Percentiles rank a stretch among this genome's conserved stretches.
Conservation (phyloP, 2,888 invertebrate genomes). For the Drosophila testacea region DNA sequence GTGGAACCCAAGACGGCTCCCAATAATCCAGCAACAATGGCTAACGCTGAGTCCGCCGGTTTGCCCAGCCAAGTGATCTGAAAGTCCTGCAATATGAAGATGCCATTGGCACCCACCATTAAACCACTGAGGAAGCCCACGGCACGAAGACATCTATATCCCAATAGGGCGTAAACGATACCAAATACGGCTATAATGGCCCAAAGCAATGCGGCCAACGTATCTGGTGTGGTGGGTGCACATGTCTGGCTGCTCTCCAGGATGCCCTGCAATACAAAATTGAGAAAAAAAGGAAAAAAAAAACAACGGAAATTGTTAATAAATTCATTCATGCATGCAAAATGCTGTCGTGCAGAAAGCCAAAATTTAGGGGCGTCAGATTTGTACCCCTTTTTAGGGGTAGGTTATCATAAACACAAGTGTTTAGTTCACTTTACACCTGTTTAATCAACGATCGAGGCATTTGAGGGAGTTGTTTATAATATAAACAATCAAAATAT, state of each 20-base stretch:
- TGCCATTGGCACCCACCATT: slow-evolving; percentile 92
- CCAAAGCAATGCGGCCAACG: slow-evolving; percentile 84
- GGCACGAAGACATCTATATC: slow-evolving; percentile 95
- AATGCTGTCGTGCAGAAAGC: slow-evolving; percentile 2
- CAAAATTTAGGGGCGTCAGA: background rate
- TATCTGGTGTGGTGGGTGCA: slow-evolving; percentile 83
- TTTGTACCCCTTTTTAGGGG: background rate
- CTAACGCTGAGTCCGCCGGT: slow-evolving; percentile 85
- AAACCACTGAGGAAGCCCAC: slow-evolving; percentile 95
- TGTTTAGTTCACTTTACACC: background rate
- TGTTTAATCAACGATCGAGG: background rate
- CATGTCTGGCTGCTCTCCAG: slow-evolving; percentile 84
- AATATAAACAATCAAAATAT: background rate
- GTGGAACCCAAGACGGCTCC: slow-evolving; percentile 85
- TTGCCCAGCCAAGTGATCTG: slow-evolving; percentile 90
- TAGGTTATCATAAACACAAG: background rate
- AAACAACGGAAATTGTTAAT: slow-evolving; percentile 26
- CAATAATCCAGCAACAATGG: slow-evolving; percentile 84
- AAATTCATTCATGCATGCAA: slow-evolving; percentile 20
- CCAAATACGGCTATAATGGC: slow-evolving; percentile 88
- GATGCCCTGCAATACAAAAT: slow-evolving; percentile 78
- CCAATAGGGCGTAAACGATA: slow-evolving; percentile 93
- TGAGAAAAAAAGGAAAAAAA: background rate
- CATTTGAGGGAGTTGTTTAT: background rate
- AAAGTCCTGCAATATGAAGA: slow-evolving; percentile 93